Evolutionary conservation across 2,888 invertebrate species (phyloP).

Genomic region (Chloroclystis v-ata): DNA sequence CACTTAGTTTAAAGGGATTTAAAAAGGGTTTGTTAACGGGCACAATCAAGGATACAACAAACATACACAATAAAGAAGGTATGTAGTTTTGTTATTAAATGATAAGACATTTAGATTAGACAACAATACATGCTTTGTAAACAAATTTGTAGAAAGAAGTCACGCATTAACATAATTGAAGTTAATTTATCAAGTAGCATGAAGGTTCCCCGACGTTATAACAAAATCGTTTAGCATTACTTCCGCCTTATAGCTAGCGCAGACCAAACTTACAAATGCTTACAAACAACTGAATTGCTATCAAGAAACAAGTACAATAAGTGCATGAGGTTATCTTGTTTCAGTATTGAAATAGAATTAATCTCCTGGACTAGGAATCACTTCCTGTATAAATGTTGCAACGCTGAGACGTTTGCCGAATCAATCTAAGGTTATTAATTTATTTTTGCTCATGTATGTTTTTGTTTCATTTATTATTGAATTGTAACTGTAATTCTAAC

Average conservation of each 20-base stretch:
- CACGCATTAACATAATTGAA: background rate
- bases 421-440: too few species aligned
- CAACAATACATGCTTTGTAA: slow-evolving; percentile 1
- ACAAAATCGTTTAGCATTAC: background rate
- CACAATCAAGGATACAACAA: slow-evolving; percentile 8
- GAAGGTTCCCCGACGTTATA: background rate
- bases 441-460: too few species aligned
- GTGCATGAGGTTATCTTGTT: too few species aligned
- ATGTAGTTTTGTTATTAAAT: slow-evolving; percentile 4
- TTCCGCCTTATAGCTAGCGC: slow-evolving; percentile 1
- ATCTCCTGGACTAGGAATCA: too few species aligned
- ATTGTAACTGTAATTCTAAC: too few species aligned
- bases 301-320: too few species aligned
- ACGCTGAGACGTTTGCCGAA: too few species aligned
- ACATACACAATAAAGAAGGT: slow-evolving; percentile 9
- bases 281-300: background rate
- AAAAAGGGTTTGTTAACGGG: slow-evolving; percentile 2
- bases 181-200: background rate
- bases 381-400: too few species aligned
- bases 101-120: slow-evolving; percentile 3
- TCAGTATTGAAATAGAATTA: too few species aligned
- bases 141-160: background rate
- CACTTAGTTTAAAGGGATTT: background rate
- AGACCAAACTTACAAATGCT: background rate
- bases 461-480: too few species aligned